Percentiles rank a stretch among this genome's conserved stretches.
phyloP scores from a whole-genome alignment of 2,797 vertebrate genomes.

The Huso huso region DNA sequence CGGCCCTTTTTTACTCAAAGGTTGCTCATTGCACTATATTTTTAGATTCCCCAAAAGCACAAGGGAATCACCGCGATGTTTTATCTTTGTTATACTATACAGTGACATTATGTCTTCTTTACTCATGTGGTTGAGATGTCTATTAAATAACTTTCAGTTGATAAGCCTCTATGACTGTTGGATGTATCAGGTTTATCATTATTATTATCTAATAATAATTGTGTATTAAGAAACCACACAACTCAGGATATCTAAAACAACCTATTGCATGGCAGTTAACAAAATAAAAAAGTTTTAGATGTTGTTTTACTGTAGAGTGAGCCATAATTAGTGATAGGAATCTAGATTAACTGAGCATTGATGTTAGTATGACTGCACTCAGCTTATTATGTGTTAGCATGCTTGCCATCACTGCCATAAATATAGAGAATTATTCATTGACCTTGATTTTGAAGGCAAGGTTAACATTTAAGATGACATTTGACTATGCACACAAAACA shows the following conservation, averaged over 20 bases:
- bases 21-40: too few species aligned
- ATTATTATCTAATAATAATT: neutral
- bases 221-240: neutral
- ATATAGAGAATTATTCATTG: neutral
- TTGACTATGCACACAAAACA: conserved; percentile 3
- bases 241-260: neutral
- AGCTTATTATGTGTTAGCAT: conserved; percentile 3
- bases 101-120: neutral
- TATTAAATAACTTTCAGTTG: too few species aligned
- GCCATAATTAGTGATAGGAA: conserved; percentile 6
- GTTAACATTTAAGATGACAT: conserved; percentile 7
- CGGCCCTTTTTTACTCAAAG: too few species aligned
- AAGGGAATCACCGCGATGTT: too few species aligned
- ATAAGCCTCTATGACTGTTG: too few species aligned
- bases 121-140: too few species aligned
- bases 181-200: too few species aligned
- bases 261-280: neutral
- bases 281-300: neutral
- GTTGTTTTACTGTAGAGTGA: neutral
- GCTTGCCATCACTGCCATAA: neutral
- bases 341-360: conserved; percentile 2
- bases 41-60: too few species aligned
- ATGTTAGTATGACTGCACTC: neutral
- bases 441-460: conserved; percentile 5
- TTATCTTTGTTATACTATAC: neutral